Evolutionary conservation across 2,113 vertebrate species (phyloP).

Genomic region (Tragelaphus strepsiceros): DNA sequence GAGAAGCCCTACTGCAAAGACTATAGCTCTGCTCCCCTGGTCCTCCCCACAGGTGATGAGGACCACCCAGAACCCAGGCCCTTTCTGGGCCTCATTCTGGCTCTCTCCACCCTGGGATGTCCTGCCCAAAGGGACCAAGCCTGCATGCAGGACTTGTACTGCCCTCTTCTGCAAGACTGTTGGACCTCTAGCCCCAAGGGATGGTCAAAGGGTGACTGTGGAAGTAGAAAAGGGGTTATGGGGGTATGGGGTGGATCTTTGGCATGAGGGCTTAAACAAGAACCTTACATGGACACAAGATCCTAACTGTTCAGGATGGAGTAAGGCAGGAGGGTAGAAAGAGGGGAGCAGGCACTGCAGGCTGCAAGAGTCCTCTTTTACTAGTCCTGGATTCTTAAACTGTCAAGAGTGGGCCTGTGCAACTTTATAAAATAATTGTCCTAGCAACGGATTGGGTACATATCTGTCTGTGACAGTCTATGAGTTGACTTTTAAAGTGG

Average conservation of each 20-base stretch:
- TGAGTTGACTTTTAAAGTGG: not conserved
- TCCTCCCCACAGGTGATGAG: not conserved
- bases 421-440: not conserved
- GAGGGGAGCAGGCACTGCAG: not conserved
- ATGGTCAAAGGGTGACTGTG: not conserved
- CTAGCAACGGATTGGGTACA: not conserved
- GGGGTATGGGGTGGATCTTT: not conserved
- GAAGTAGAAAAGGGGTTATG: not conserved
- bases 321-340: not conserved
- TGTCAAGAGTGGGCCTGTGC: not conserved
- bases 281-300: too few relatives aligned
- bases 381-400: not conserved
- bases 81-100: not conserved
- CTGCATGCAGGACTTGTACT: not conserved
- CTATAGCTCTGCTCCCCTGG: not conserved
- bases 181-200: not conserved
- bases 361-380: not conserved
- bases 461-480: not conserved
- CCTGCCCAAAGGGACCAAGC: not conserved
- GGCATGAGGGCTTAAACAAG: not conserved
- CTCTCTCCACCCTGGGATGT: not conserved
- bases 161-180: not conserved
- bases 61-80: not conserved
- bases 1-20: not conserved
- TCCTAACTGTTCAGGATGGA: too few relatives aligned